Evolutionary conservation across 1,140 invertebrate genomes (phyloP).

Genomic region (Formica selysi): DNA sequence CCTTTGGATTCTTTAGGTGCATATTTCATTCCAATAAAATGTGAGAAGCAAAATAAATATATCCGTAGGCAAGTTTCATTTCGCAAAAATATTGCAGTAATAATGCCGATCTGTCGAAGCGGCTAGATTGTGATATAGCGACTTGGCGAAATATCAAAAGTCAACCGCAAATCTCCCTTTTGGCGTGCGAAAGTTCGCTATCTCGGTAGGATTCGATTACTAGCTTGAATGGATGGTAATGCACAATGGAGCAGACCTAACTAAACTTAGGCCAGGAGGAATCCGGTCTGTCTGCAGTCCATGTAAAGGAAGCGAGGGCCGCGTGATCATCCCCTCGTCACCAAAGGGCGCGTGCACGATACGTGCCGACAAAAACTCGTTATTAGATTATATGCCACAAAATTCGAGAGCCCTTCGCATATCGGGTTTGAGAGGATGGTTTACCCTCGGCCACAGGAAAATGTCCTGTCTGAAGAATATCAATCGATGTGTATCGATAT

Average conservation of each 20-base stretch:
- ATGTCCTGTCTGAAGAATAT: slow-evolving; percentile 46
- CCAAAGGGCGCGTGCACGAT: slow-evolving; percentile 81
- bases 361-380: slow-evolving; percentile 84
- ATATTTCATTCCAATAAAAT: not conserved
- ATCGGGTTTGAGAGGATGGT: slow-evolving; percentile 21
- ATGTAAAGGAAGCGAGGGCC: slow-evolving; percentile 45
- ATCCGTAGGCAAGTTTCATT: not conserved
- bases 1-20: not conserved
- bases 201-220: slow-evolving; percentile 86
- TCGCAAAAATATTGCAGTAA: slow-evolving; percentile 23
- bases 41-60: not conserved
- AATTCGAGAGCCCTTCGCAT: slow-evolving; percentile 53
- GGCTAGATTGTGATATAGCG: slow-evolving; percentile 4
- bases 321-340: slow-evolving; percentile 67
- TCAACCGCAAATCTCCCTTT: slow-evolving; percentile 84
- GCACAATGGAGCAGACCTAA: slow-evolving; percentile 82
- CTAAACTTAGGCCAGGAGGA: slow-evolving; percentile 77
- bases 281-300: slow-evolving; percentile 72
- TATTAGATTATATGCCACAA: slow-evolving; percentile 83
- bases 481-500: slow-evolving; percentile 50
- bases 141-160: slow-evolving; percentile 72
- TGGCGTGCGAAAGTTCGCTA: slow-evolving; percentile 81
- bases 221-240: slow-evolving; percentile 86
- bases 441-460: slow-evolving; percentile 33
- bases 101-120: not conserved